phyloP scores from a whole-genome alignment of 2,888 invertebrate genomes.

The Altica lythri region DNA sequence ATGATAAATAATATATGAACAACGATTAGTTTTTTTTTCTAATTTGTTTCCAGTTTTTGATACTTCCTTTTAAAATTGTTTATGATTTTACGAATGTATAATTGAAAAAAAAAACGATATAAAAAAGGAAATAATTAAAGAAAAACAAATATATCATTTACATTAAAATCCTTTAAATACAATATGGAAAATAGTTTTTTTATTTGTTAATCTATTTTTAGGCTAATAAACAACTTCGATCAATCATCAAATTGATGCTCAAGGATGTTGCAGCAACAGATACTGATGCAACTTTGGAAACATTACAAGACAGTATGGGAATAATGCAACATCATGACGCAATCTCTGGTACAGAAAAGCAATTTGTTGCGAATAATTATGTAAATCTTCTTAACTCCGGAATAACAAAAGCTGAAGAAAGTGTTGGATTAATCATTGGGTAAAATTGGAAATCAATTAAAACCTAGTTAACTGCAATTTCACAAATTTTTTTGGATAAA shows the following conservation, averaged over 20 bases:
- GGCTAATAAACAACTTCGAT: conserved; percentile 70
- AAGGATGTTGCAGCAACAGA: not conserved
- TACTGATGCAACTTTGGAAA: not conserved
- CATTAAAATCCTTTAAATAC: too few relatives aligned
- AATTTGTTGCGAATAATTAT: conserved; percentile 86
- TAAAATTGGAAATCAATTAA: too few relatives aligned
- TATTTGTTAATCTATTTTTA: conserved; percentile 23
- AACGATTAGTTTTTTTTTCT: too few relatives aligned
- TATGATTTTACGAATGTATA: too few relatives aligned
- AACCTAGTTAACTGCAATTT: too few relatives aligned
- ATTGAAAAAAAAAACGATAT: too few relatives aligned
- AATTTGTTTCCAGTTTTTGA: too few relatives aligned
- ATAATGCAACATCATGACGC: conserved; percentile 90
- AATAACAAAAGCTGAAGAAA: conserved; percentile 60
- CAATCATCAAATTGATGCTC: conserved; percentile 55
- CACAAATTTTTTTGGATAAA: too few relatives aligned
- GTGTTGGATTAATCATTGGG: conserved; percentile 42
- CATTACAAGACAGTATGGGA: conserved; percentile 59
- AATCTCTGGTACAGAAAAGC: conserved; percentile 84
- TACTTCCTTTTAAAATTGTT: too few relatives aligned
- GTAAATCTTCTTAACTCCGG: conserved; percentile 73
- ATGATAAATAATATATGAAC: too few relatives aligned
- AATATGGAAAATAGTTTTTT: too few relatives aligned
- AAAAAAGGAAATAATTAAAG: too few relatives aligned
- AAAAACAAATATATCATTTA: not conserved